Evolutionary conservation across 1,140 invertebrate species (phyloP).

Genomic region (Aphelinus certus): DNA sequence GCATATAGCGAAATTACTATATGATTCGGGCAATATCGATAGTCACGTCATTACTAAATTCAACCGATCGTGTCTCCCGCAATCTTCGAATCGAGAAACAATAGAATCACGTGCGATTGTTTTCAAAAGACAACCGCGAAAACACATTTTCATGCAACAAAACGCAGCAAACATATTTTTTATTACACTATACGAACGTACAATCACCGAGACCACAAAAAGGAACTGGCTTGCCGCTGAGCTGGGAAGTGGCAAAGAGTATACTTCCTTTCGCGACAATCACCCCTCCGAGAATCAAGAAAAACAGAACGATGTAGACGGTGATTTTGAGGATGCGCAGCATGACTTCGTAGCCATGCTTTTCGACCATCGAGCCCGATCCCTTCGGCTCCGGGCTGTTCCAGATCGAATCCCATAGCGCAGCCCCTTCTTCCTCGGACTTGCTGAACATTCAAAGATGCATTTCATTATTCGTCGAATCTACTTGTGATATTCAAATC

Average conservation of each 20-base stretch:
- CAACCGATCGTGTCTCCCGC: background rate
- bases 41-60: background rate
- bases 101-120: too few relatives aligned
- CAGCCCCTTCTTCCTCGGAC: conserved; percentile 69
- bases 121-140: too few relatives aligned
- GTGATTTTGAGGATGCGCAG: conserved; percentile 83
- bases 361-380: conserved; percentile 84
- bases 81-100: background rate
- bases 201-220: conserved; percentile 19
- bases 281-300: conserved; percentile 78
- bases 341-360: conserved; percentile 81
- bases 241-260: conserved; percentile 82
- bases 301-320: conserved; percentile 82
- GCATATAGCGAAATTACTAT: too few relatives aligned
- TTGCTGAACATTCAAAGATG: too few relatives aligned
- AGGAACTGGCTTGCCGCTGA: conserved; percentile 1
- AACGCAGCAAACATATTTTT: background rate
- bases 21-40: too few relatives aligned
- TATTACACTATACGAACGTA: background rate
- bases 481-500: too few relatives aligned
- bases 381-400: conserved; percentile 82
- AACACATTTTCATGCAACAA: too few relatives aligned
- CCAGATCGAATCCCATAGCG: conserved; percentile 92
- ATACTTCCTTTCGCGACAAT: conserved; percentile 83
- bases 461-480: too few relatives aligned